phyloP scores from a whole-genome alignment of 2,113 vertebrate species.

The Hoplias malabaricus region DNA sequence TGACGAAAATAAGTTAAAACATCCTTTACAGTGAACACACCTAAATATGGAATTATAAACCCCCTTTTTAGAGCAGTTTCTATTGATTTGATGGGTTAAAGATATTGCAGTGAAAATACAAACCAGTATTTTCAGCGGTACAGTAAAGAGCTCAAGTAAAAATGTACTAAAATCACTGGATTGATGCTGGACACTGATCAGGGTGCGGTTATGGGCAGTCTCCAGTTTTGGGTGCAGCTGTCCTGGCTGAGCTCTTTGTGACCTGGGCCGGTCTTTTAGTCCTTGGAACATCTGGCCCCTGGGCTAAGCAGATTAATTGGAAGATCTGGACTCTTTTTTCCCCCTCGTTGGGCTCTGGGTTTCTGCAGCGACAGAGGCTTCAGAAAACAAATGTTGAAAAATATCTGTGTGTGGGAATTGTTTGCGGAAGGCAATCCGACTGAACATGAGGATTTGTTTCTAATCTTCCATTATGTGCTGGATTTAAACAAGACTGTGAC shows the following conservation, averaged over 20 bases:
- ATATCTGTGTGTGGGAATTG: neutral
- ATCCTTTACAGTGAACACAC: too few species aligned
- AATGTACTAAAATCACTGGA: too few species aligned
- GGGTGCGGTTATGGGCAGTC: neutral
- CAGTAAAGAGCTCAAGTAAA: too few species aligned
- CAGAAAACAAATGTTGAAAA: slow-evolving; percentile 9
- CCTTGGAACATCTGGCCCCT: slow-evolving; percentile 71
- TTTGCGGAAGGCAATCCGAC: slow-evolving; percentile 42
- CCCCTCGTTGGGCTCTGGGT: slow-evolving; percentile 66
- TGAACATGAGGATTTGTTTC: slow-evolving; percentile 47
- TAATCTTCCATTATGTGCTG: slow-evolving; percentile 40
- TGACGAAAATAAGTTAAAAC: too few species aligned
- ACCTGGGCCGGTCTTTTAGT: slow-evolving; percentile 53
- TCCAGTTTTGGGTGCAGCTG: neutral
- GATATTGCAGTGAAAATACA: too few species aligned
- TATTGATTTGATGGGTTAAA: too few species aligned
- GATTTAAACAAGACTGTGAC: slow-evolving; percentile 31
- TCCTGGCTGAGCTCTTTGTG: slow-evolving; percentile 20
- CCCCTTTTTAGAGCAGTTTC: too few species aligned
- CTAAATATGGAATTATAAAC: too few species aligned
- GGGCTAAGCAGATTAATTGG: slow-evolving; percentile 72
- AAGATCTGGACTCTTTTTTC: slow-evolving; percentile 68
- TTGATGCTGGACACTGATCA: neutral
- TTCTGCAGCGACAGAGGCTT: slow-evolving; percentile 12
- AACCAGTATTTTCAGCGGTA: too few species aligned